phyloP scores from a whole-genome alignment of 1,140 invertebrate genomes.

The Drosophila oshimai region DNA sequence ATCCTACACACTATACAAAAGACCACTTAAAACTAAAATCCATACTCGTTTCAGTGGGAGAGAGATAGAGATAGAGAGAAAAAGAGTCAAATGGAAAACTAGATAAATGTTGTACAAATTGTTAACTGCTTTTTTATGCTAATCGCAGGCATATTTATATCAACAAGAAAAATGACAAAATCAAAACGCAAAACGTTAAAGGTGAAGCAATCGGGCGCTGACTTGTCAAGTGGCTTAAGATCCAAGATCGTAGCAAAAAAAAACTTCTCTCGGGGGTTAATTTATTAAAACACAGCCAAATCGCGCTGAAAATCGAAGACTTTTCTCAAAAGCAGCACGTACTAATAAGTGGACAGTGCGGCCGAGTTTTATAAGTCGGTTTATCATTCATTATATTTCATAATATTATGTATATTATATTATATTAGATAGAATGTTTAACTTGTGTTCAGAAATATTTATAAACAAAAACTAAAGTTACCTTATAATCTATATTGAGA shows the following conservation, averaged over 20 bases:
- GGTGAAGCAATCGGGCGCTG: constrained; percentile 37
- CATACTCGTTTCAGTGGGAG: neutral
- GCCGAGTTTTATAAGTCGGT: too few relatives aligned
- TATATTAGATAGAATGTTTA: too few relatives aligned
- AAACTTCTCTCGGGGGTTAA: constrained; percentile 19
- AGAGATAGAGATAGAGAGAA: neutral
- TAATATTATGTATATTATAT: neutral
- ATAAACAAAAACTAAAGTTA: too few relatives aligned
- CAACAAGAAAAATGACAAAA: constrained; percentile 71
- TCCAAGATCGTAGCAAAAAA: constrained; percentile 1
- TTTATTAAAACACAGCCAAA: constrained; percentile 41
- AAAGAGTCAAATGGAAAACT: constrained; percentile 62
- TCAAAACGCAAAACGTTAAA: constrained; percentile 70
- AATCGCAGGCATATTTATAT: constrained; percentile 71
- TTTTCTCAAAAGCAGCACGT: neutral
- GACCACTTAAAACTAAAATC: constrained; percentile 74
- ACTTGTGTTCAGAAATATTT: too few relatives aligned
- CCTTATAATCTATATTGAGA: too few relatives aligned
- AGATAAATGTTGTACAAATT: constrained; percentile 82
- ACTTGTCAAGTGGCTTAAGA: constrained; percentile 47
- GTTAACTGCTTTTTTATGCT: constrained; percentile 81
- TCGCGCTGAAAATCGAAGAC: constrained; percentile 30
- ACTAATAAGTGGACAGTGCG: constrained; percentile 23
- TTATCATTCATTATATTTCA: too few relatives aligned
- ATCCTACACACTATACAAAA: constrained; percentile 67